These are phyloP conservation scores for Sebastes cheni DNA, from an alignment of 2,797 vertebrate species.

Conservation along the genomic window DNA sequence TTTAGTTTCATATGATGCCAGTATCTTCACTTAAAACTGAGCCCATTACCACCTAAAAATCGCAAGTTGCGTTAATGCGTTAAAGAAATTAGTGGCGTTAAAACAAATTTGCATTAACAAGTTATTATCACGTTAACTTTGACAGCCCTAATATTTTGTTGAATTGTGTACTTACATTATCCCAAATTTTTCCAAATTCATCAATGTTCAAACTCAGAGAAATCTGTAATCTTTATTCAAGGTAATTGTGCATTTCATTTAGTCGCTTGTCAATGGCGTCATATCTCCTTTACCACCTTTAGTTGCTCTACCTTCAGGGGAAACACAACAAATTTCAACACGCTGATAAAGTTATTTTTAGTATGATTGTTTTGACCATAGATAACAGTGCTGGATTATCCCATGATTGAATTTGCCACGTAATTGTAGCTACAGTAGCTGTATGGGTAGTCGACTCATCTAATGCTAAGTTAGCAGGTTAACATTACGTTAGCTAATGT, in stretches of 20 bases:
- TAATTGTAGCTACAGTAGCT: not conserved
- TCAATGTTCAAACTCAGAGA: not conserved
- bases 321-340: not conserved
- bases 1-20: no score
- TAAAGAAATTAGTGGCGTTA: no score
- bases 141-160: not conserved
- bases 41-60: no score
- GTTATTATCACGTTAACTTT: no score
- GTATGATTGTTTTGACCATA: not conserved
- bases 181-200: not conserved
- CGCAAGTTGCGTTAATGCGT: no score
- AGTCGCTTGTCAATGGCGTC: no score
- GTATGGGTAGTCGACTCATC: not conserved
- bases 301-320: not conserved
- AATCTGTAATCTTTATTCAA: not conserved
- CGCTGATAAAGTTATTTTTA: no score
- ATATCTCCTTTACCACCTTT: not conserved
- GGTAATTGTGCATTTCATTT: no score
- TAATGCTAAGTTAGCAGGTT: not conserved
- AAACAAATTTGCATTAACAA: no score
- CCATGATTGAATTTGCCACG: not conserved
- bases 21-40: no score
- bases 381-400: not conserved
- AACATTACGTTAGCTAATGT: not conserved
- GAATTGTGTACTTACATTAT: not conserved